These are phyloP conservation scores for Drosophila pseudotalamancana DNA, from an alignment of 2,888 invertebrate genomes.

Conservation along the genomic window DNA sequence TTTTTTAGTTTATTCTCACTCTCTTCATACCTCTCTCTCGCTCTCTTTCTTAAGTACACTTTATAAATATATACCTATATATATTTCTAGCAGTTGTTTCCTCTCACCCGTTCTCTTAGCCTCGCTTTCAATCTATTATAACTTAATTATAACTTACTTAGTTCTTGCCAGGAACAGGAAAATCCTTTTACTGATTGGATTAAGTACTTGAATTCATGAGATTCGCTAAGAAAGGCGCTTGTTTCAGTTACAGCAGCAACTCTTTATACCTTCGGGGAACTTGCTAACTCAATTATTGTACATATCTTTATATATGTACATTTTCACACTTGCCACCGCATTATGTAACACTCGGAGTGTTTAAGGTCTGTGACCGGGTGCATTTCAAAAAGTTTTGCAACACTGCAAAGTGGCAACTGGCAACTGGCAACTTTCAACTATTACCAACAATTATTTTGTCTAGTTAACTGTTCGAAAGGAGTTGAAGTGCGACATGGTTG, in stretches of 20 bases:
- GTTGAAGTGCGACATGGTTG: conserved; percentile 56
- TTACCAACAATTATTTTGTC: conserved; percentile 69
- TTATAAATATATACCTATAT: too few relatives aligned
- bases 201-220: conserved; percentile 1
- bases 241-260: background rate
- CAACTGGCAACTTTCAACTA: conserved; percentile 53
- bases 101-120: background rate
- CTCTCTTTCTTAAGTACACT: too few relatives aligned
- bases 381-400: conserved; percentile 32
- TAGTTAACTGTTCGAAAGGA: conserved; percentile 63
- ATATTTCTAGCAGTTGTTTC: too few relatives aligned
- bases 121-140: background rate
- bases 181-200: too few relatives aligned
- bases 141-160: too few relatives aligned
- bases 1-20: too few relatives aligned
- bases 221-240: conserved; percentile 3
- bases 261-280: conserved; percentile 6
- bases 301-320: too few relatives aligned
- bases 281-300: too few relatives aligned
- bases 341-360: conserved; percentile 5
- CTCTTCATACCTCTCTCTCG: background rate
- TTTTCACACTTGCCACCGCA: conserved; percentile 34
- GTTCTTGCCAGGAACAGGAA: too few relatives aligned
- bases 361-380: conserved; percentile 35
- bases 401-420: conserved; percentile 30